phyloP scores from a whole-genome alignment of 1,140 invertebrate genomes.

The Scaptomyza pallida region DNA sequence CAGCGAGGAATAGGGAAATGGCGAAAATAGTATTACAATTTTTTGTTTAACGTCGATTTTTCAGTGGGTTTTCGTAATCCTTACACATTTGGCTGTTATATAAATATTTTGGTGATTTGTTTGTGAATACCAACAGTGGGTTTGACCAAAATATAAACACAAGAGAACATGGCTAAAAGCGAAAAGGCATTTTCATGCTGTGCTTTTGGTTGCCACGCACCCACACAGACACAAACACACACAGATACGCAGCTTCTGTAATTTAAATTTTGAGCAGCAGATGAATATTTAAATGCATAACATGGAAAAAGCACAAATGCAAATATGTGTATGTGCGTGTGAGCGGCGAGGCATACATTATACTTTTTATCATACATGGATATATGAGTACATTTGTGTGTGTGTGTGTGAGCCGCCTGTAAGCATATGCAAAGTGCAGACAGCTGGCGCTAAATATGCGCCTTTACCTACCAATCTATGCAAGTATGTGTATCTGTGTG shows the following conservation, averaged over 20 bases:
- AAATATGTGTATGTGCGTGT: constrained; percentile 20
- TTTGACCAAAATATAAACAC: constrained; percentile 21
- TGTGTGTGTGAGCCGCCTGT: constrained; percentile 10
- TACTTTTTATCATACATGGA: background rate
- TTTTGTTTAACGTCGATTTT: constrained; percentile 8
- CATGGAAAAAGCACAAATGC: constrained; percentile 51
- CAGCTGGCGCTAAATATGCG: constrained; percentile 36
- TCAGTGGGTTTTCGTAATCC: constrained; percentile 1
- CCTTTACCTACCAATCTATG: constrained; percentile 11
- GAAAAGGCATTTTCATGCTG: constrained; percentile 27
- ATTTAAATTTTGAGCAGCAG: constrained; percentile 50
- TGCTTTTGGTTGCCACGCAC: constrained; percentile 26
- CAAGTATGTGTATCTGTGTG: background rate
- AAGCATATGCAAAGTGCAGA: constrained; percentile 45
- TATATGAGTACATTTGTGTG: background rate
- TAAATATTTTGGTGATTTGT: constrained; percentile 24
- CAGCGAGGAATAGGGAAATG: background rate
- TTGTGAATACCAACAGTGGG: constrained; percentile 46
- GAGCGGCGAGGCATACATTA: background rate
- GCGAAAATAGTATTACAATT: background rate
- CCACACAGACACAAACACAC: constrained; percentile 10
- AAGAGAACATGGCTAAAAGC: constrained; percentile 2
- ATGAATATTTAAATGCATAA: constrained; percentile 56
- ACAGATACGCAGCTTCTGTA: constrained; percentile 12
- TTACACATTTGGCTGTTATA: constrained; percentile 9